A percentile compares a stretch with the other conserved stretches of the same genome.
phyloP scores from a whole-genome alignment of 1,140 invertebrate species.

The Cepaea nemoralis region DNA sequence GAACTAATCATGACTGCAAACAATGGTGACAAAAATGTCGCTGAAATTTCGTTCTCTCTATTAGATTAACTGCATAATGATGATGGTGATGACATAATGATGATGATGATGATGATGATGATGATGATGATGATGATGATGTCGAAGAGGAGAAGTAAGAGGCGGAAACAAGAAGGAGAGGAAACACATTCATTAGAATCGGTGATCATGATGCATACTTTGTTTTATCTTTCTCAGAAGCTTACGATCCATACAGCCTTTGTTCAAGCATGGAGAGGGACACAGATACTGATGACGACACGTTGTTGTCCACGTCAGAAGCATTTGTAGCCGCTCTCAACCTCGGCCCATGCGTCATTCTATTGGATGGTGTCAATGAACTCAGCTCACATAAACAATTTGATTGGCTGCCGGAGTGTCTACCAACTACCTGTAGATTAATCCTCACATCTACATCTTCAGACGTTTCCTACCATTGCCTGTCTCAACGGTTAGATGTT shows the following conservation, averaged over 20 bases:
- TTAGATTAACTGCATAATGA: no score
- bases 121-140: no score
- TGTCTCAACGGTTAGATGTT: constrained; percentile 56
- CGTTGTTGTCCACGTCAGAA: constrained; percentile 58
- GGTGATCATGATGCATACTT: no score
- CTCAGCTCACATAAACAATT: constrained; percentile 62
- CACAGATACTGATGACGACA: constrained; percentile 38
- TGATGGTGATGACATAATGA: no score
- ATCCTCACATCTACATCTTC: constrained; percentile 62
- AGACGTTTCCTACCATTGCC: constrained; percentile 56
- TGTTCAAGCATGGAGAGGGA: constrained; percentile 29
- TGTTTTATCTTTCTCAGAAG: constrained; percentile 1
- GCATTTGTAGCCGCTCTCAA: constrained; percentile 62
- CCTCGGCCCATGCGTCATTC: constrained; percentile 65
- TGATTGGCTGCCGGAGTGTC: constrained; percentile 63
- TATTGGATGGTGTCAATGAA: constrained; percentile 68
- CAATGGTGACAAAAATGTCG: no score
- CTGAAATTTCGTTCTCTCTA: no score
- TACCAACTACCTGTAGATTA: constrained; percentile 65
- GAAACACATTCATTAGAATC: no score
- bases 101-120: no score
- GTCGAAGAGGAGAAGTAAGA: no score
- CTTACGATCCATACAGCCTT: not conserved
- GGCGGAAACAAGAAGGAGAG: no score
- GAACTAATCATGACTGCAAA: no score